Percentiles rank a stretch among this genome's conserved stretches.
Evolutionary conservation across 2,797 vertebrate species (phyloP).

Genomic region (Pseudochromis fuscus): DNA sequence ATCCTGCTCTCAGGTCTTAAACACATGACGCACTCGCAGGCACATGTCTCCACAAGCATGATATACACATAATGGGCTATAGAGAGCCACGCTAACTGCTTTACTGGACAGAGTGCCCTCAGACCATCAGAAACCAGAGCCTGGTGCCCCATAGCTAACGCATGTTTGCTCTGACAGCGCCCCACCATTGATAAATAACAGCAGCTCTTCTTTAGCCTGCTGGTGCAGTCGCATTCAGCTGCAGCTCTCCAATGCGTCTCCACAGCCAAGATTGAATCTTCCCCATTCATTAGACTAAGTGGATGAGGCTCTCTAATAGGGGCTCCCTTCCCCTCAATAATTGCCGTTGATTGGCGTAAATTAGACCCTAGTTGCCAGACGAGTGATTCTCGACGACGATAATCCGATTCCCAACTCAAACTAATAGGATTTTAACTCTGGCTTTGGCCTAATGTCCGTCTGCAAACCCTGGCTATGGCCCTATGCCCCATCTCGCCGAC

Average conservation of each 20-base stretch:
- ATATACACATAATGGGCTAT: constrained; percentile 35
- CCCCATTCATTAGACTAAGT: constrained; percentile 92
- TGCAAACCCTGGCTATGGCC: constrained; percentile 87
- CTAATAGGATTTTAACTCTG: constrained; percentile 93
- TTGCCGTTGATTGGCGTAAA: constrained; percentile 92
- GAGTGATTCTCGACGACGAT: constrained; percentile 91
- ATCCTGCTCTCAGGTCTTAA: constrained; percentile 10
- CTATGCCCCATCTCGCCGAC: constrained; percentile 77
- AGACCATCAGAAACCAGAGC: constrained; percentile 73
- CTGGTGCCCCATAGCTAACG: constrained; percentile 68
- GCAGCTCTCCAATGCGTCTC: constrained; percentile 85
- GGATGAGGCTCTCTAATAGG: constrained; percentile 91
- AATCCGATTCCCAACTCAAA: constrained; percentile 91
- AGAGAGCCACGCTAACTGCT: constrained; percentile 52
- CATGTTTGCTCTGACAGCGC: constrained; percentile 73
- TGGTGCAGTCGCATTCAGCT: constrained; percentile 83
- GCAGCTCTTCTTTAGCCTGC: constrained; percentile 79
- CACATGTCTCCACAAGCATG: constrained; percentile 13
- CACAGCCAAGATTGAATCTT: constrained; percentile 90
- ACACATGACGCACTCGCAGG: neutral
- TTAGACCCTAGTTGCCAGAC: constrained; percentile 92
- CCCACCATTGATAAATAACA: constrained; percentile 84
- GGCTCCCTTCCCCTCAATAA: constrained; percentile 92
- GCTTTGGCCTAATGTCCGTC: constrained; percentile 90
- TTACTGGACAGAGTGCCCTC: constrained; percentile 56